phyloP scores from a whole-genome alignment of 2,888 invertebrate genomes.

The Limnephilus auricula region DNA sequence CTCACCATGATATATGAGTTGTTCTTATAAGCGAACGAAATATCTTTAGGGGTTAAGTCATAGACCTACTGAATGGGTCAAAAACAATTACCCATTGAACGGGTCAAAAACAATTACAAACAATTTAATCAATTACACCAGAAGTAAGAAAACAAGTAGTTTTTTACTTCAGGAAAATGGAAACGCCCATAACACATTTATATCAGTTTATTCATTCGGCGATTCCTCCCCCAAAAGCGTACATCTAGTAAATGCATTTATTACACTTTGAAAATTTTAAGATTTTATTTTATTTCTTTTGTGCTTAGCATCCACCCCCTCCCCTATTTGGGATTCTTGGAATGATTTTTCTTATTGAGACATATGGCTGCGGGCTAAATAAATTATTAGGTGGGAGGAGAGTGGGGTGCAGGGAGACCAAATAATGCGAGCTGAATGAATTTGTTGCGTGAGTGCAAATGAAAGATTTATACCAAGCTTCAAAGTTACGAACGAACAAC shows the following conservation, averaged over 20 bases:
- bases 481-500: conserved; percentile 54
- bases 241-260: conserved; percentile 47
- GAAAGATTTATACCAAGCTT: conserved; percentile 61
- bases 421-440: conserved; percentile 58
- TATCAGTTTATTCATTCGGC: neutral
- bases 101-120: too few species aligned
- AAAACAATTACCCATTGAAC: too few species aligned
- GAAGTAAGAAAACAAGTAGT: too few species aligned
- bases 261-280: conserved; percentile 59
- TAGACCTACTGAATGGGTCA: too few species aligned
- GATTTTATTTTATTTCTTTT: conserved; percentile 52
- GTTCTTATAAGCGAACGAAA: too few species aligned
- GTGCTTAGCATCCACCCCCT: conserved; percentile 13
- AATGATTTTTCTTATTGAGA: conserved; percentile 54
- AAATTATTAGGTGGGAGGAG: conserved; percentile 58
- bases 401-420: conserved; percentile 39
- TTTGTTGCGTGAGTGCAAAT: conserved; percentile 61
- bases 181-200: too few species aligned
- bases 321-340: conserved; percentile 23
- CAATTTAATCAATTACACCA: too few species aligned
- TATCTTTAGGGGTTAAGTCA: too few species aligned
- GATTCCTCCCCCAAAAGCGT: conserved; percentile 9
- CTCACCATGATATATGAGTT: too few species aligned
- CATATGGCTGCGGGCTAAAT: conserved; percentile 62
- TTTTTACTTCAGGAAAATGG: too few species aligned